Conservation (phyloP, 2,113 vertebrate species). For the Tragelaphus buxtoni region DNA sequence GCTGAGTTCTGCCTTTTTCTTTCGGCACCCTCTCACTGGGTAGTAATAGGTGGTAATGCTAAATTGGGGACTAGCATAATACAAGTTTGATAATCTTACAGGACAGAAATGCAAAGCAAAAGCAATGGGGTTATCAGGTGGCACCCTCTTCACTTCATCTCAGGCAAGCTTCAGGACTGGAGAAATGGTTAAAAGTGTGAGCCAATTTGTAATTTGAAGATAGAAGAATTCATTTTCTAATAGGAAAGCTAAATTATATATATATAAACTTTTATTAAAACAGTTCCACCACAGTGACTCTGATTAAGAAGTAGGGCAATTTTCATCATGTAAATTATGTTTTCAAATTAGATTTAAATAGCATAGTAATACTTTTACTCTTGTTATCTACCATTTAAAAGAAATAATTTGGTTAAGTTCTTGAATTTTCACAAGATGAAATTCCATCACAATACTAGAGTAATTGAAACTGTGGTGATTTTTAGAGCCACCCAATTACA, state of each 20-base stretch:
- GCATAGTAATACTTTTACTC: conserved; percentile 45
- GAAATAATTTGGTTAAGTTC: conserved; percentile 63
- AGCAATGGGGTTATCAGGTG: neutral
- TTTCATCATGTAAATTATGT: conserved; percentile 72
- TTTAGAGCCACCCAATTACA: conserved; percentile 50
- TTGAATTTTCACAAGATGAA: conserved; percentile 47
- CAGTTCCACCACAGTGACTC: conserved; percentile 61
- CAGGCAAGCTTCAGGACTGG: neutral
- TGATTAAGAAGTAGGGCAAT: conserved; percentile 69
- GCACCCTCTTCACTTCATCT: neutral
- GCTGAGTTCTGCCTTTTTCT: neutral
- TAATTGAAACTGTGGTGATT: conserved; percentile 59
- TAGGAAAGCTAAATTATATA: conserved; percentile 55
- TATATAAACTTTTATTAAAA: conserved; percentile 66
- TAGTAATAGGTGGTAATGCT: neutral
- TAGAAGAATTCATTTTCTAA: conserved; percentile 69
- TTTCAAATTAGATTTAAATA: conserved; percentile 77
- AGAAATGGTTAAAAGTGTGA: conserved; percentile 38
- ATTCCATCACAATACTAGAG: conserved; percentile 46
- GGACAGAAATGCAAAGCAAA: conserved; percentile 34
- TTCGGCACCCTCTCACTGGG: neutral
- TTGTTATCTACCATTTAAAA: conserved; percentile 63
- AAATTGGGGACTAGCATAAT: neutral
- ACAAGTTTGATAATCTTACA: neutral
- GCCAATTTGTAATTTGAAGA: conserved; percentile 55